Percentiles rank a stretch among this genome's conserved stretches.
These are phyloP conservation scores for Sternotherus odoratus DNA, from an alignment of 2,797 vertebrate genomes.

Conservation along the genomic window DNA sequence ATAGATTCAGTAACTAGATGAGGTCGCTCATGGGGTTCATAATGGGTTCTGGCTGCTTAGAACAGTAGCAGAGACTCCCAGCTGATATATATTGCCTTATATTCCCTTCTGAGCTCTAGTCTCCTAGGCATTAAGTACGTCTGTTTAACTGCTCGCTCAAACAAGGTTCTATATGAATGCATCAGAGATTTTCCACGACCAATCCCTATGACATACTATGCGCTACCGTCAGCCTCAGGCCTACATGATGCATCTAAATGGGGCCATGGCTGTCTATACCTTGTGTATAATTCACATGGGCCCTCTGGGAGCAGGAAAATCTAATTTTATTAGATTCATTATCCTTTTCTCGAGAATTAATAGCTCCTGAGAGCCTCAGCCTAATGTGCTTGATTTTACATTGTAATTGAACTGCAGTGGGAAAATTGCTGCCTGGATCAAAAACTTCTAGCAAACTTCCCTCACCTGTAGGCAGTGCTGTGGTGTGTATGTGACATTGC, in stretches of 20 bases:
- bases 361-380: constrained; percentile 1
- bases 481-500: not conserved
- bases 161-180: not conserved
- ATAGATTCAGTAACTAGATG: not conserved
- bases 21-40: not conserved
- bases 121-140: not conserved
- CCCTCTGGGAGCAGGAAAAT: constrained; percentile 1
- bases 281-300: not conserved
- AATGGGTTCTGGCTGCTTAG: not conserved
- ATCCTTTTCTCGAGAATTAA: constrained; percentile 37
- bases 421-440: not conserved
- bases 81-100: not conserved
- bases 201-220: not conserved
- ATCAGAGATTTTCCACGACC: not conserved
- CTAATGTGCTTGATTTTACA: not conserved
- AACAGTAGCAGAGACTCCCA: not conserved
- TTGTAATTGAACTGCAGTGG: not conserved
- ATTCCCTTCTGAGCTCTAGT: not conserved
- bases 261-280: not conserved
- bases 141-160: not conserved
- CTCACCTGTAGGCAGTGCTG: not conserved
- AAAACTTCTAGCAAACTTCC: not conserved
- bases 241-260: not conserved
- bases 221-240: not conserved
- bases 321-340: constrained; percentile 26